Evolutionary conservation across 1,140 invertebrate genomes (phyloP).

Genomic region (Bombyx mandarina): DNA sequence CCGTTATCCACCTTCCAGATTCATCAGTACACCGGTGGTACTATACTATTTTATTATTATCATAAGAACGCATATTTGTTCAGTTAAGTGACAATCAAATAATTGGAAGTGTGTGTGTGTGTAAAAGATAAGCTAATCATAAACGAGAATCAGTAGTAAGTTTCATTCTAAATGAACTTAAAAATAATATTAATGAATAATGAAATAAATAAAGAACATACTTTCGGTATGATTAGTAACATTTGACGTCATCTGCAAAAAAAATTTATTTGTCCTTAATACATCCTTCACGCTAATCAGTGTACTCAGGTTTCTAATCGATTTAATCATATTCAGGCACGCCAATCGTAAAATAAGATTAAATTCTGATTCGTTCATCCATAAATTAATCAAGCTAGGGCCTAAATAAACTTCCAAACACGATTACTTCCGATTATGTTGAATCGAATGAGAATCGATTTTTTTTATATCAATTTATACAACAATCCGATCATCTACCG

Average conservation of each 20-base stretch:
- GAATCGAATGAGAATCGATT: conserved; percentile 27
- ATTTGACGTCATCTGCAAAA: conserved; percentile 2
- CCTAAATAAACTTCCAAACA: conserved; percentile 15
- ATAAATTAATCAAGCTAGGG: conserved; percentile 5
- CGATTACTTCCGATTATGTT: conserved; percentile 42
- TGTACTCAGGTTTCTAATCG: conserved; percentile 1
- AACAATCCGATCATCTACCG: conserved; percentile 52
- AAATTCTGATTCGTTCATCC: conserved; percentile 5
- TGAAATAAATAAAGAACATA: no score
- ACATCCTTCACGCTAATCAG: neutral
- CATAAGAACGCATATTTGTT: no score
- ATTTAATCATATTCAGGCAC: conserved; percentile 2
- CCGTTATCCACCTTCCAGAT: no score
- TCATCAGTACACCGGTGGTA: no score
- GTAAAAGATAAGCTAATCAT: no score
- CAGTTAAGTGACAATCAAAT: no score
- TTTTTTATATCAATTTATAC: conserved; percentile 36
- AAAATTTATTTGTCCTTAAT: neutral
- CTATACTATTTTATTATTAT: no score
- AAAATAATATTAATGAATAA: no score
- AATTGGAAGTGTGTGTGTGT: no score
- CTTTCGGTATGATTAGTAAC: neutral
- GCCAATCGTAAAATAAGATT: conserved; percentile 4
- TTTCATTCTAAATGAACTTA: no score
- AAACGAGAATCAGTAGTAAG: no score